Base-by-base conservation (phyloP, 2,113 vertebrate genomes). In the Platichthys stellatus region DNA sequence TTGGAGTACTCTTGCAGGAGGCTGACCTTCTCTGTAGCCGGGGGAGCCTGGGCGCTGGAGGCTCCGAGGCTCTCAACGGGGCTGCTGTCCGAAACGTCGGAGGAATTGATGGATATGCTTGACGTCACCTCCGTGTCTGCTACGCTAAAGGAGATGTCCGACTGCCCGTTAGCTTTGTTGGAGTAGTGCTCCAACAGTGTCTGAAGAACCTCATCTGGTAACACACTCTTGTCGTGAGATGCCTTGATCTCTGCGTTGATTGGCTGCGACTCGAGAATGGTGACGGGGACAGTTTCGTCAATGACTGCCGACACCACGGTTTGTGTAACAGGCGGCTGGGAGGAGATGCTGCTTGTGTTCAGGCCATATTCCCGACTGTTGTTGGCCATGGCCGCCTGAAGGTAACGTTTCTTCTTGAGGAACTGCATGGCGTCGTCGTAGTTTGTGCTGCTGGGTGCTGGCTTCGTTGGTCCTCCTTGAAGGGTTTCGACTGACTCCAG, bases 361-460 rank as follows among this genome's bases (percentile, higher is more conserved):
- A 98, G 94, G 10, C 96, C 90, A 54, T 97, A 98, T 72, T 98
- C 97, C 78, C 97, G 93, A 67, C 82, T 93, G 92, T 94, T 96
- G 88, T 93, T 97, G 85, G 95, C 95, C 66, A 80, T 72, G 13
- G 96, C 95, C 2, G 97, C 97, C 85, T 98, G 97, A 61, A 99
- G 95, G 87, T 99, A 99, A 1, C 98, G 95, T 76, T 97, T 99
- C 92, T 99, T 99, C 93, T 99, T 99, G 88, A 99, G 94, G 87
- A 99, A 99, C 84, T 99, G 98, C 97, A 99, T 97, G 91, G 98
- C 98, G n/a, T 99, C 98, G 1, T 98, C 98, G 2, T 99, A 99
- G 82, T 98, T 98, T 90, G 97, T 97, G 92, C 97, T 99, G 93
- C 95, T 97, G 43, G 96, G 93, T 45, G 95, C 94, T 31, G 97